Evolutionary conservation across 2,113 vertebrate genomes (phyloP).

Genomic region (Aspiorhynchus laticeps): DNA sequence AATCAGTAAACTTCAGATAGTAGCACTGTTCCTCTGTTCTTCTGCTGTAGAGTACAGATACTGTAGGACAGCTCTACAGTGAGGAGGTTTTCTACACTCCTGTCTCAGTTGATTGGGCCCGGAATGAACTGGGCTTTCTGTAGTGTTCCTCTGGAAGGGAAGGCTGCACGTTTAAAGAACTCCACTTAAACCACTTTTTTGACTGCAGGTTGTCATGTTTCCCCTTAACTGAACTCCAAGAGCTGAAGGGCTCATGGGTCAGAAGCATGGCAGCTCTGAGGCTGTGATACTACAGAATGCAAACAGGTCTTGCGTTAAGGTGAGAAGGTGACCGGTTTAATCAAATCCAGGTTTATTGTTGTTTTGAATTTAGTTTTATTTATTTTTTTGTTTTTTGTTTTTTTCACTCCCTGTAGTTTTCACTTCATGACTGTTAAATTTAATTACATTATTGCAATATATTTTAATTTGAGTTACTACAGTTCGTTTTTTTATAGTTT

Average conservation of each 20-base stretch:
- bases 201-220: constrained; percentile 6
- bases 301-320: background rate
- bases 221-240: background rate
- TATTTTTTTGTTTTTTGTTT: background rate
- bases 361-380: background rate
- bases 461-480: background rate
- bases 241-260: background rate
- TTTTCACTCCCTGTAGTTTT: background rate
- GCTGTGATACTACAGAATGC: background rate
- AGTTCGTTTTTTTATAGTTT: background rate
- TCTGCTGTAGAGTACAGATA: background rate
- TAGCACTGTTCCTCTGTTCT: background rate
- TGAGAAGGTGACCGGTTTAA: background rate
- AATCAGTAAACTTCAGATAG: background rate
- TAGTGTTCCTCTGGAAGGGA: background rate
- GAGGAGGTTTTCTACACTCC: background rate
- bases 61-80: background rate
- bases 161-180: background rate
- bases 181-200: background rate
- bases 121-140: background rate
- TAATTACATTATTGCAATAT: background rate
- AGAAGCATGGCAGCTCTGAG: background rate
- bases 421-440: background rate
- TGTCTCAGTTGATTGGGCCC: constrained; percentile 5
- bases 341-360: background rate